A percentile compares a stretch with the other conserved stretches of the same genome.
Conservation (phyloP, 1,140 invertebrate genomes). For the Kradibia gibbosae region DNA sequence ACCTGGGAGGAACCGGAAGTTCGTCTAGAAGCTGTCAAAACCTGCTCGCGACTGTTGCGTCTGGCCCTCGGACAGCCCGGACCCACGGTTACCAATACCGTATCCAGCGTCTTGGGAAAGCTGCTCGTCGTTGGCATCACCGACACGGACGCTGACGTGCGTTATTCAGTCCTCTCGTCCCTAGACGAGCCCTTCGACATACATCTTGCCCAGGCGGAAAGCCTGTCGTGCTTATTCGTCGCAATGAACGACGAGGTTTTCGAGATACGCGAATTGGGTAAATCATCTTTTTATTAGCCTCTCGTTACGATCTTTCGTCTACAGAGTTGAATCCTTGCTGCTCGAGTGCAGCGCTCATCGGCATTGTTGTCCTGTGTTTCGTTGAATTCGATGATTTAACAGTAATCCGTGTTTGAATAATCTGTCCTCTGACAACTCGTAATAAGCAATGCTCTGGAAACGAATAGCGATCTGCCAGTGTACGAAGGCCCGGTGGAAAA, state of each 20-base stretch:
- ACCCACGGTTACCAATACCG: conserved; percentile 87
- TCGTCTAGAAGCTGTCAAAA: conserved; percentile 93
- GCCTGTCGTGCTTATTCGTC: conserved; percentile 92
- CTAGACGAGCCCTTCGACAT: conserved; percentile 95
- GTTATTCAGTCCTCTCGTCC: conserved; percentile 93
- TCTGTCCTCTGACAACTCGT: no score
- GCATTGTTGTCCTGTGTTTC: no score
- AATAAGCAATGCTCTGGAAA: no score
- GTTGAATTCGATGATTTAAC: no score
- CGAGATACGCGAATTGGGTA: conserved; percentile 90
- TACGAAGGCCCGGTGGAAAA: no score
- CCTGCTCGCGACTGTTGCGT: conserved; percentile 90
- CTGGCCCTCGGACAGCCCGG: conserved; percentile 81
- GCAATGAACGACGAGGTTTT: conserved; percentile 98
- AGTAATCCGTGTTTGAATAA: no score
- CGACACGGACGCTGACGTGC: conserved; percentile 94
- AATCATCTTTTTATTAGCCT: background rate
- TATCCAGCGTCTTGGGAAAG: conserved; percentile 92
- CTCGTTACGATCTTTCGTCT: no score
- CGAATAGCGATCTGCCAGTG: no score
- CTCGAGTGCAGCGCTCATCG: no score
- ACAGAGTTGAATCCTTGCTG: no score
- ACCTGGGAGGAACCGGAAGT: conserved; percentile 91
- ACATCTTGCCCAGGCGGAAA: conserved; percentile 96
- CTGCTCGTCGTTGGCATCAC: conserved; percentile 95